Percentiles rank a stretch among this genome's conserved stretches.
phyloP scores from a whole-genome alignment of 2,888 invertebrate species.

The Mesochorus sp. region DNA sequence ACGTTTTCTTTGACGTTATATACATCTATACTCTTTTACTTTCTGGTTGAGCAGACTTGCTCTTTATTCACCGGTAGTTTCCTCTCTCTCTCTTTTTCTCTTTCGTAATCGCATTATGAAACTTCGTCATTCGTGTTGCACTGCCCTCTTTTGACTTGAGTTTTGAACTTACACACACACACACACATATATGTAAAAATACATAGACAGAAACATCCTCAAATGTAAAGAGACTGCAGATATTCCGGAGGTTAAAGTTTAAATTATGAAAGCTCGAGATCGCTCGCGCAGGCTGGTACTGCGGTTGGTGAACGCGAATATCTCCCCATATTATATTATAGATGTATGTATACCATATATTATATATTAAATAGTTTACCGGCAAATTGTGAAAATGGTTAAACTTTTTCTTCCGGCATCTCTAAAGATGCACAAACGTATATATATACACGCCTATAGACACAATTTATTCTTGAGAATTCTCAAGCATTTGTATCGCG shows the following conservation, averaged over 20 bases:
- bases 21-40: too few species aligned
- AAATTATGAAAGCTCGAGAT: conserved; percentile 9
- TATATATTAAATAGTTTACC: neutral
- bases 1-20: neutral
- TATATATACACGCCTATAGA: too few species aligned
- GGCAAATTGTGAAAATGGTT: too few species aligned
- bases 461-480: too few species aligned
- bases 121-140: conserved; percentile 1
- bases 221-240: neutral
- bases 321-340: too few species aligned
- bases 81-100: neutral
- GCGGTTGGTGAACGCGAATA: neutral
- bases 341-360: too few species aligned
- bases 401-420: too few species aligned
- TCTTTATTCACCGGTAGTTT: neutral
- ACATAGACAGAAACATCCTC: too few species aligned
- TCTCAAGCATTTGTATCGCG: too few species aligned
- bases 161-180: neutral
- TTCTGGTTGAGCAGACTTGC: neutral
- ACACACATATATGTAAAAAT: too few species aligned
- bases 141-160: neutral
- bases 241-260: neutral
- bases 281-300: neutral
- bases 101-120: conserved; percentile 5
- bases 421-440: too few species aligned